Evolutionary conservation across 2,888 invertebrate genomes (phyloP), one percentile per base, ranked within the genome.

Genomic region (Tiphia femorata): DNA sequence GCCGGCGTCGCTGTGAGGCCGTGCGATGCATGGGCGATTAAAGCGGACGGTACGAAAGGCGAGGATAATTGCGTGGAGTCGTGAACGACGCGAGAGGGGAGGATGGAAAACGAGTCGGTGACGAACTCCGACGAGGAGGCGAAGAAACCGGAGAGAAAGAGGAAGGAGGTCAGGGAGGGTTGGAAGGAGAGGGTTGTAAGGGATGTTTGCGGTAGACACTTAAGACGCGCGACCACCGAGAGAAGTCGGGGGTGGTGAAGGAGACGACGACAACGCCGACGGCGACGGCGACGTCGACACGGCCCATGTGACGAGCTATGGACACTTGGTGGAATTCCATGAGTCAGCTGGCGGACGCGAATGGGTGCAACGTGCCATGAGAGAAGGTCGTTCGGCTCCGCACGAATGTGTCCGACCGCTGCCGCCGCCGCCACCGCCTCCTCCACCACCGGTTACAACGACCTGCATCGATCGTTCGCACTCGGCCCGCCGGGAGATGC

Each of bases 281-380:
- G n/a, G n/a, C n/a, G n/a, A n/a, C n/a, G n/a, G n/a, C n/a, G n/a
- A n/a, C n/a, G n/a, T n/a, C n/a, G n/a, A n/a, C n/a, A n/a, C n/a
- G n/a, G n/a, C n/a, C 47, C 19, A 16, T 44, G 62, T 49, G 59
- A 49, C 51, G 49, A 40, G 49, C 23, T 30, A 21, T 30, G 47
- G 53, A 51, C 53, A 53, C 49, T 43, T 60, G 49, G 48, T 57
- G 63, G 63, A 63, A 68, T 63, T 58, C 56, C 58, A 35, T 35
- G 44, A 49, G 55, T 54, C 19, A 23, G 30, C 49, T 17, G 8
- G 56, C 42, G 50, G 59, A 63, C 55, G 62, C 49, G 50, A 33
- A 43, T 56, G 35, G 61, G 41, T 42, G 54, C 52, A 30, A 37
- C 46, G 50, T 52, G 50, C 33, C 40, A 42, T 29, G 53, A 50